Base-by-base conservation (phyloP, 1,140 invertebrate species). In the Pinna nobilis region DNA sequence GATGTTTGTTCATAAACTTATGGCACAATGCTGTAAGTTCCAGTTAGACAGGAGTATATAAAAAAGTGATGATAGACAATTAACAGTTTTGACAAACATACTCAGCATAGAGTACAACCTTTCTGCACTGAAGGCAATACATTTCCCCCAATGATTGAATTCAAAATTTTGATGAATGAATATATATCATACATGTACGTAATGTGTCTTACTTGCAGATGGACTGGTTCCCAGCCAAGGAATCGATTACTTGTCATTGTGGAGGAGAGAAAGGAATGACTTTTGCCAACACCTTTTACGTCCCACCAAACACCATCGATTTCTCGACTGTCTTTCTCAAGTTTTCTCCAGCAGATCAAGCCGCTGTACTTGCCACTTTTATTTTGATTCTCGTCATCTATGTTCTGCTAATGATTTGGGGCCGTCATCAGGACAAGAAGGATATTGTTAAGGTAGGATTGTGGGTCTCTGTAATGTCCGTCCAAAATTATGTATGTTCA, bases 261-360 rank as follows among this genome's bases (percentile, higher is more conserved):
- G 20, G 39, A 11, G 57, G 72, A 13, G n/a, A 60, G 0, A 72
- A 67, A 4, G 75, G 71, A 0, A 65, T 68, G 28, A 66, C 78
- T 2, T 84, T 84, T 71, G 80, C 63, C 53, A 79, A 74, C 60
- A 66, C 76, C 7, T 91, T 91, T 72, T 90, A 91, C 65, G 88
- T 91, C 1, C 83, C 87, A 57, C 90, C 90, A 3, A 92, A 91
- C 74, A 88, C 90, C 11, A 90, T 92, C 5, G 90, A 92, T 80
- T 92, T 92, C 75, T 79, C 70, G 6, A 90, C 91, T 49, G 90
- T 91, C 1, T 91, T 91, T 78, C 69, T 74, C 25, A 81, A 83
- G 61, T 87, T 88, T 63, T 79, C 77, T 66, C 68, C 83, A 20
- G 15, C 50, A 25, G 80, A 84, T 57, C 84, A 86, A 63, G 82